Evolutionary conservation across 2,888 invertebrate genomes (phyloP).

Genomic region (Cantharis nigra): DNA sequence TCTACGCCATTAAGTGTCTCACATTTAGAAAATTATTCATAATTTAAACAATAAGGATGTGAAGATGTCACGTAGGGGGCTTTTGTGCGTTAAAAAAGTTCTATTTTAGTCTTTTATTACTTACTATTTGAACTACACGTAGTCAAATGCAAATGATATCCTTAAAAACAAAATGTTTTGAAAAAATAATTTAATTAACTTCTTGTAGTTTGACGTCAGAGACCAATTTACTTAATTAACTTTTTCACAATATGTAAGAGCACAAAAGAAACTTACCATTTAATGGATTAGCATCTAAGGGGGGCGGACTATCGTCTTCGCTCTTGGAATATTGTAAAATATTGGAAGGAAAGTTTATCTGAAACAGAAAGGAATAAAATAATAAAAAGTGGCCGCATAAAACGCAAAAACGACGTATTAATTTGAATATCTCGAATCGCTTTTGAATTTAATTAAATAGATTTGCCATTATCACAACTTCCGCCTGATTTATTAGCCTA

Average conservation of each 20-base stretch:
- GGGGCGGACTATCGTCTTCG: slow-evolving; percentile 53
- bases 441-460: slow-evolving; percentile 2
- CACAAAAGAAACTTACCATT: slow-evolving; percentile 50
- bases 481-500: slow-evolving; percentile 10
- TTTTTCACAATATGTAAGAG: slow-evolving; percentile 1
- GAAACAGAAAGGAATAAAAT: slow-evolving; percentile 38
- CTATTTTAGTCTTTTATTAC: slow-evolving; percentile 17
- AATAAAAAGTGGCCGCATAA: not conserved
- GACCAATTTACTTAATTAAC: slow-evolving; percentile 9
- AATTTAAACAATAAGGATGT: slow-evolving; percentile 28
- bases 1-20: slow-evolving; percentile 21
- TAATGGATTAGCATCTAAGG: slow-evolving; percentile 50
- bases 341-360: slow-evolving; percentile 58
- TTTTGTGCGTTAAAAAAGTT: slow-evolving; percentile 1
- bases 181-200: slow-evolving; percentile 18
- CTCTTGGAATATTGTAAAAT: slow-evolving; percentile 55
- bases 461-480: slow-evolving; percentile 7
- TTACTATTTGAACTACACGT: slow-evolving; percentile 20
- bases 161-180: slow-evolving; percentile 11
- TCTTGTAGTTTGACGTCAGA: slow-evolving; percentile 19
- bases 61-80: slow-evolving; percentile 17
- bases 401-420: not conserved
- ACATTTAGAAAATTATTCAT: slow-evolving; percentile 18
- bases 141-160: slow-evolving; percentile 17
- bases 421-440: not conserved